Evolutionary conservation across 2,113 vertebrate genomes (phyloP), one percentile per base, ranked within the genome.

Genomic region (Centropus bengalensis): DNA sequence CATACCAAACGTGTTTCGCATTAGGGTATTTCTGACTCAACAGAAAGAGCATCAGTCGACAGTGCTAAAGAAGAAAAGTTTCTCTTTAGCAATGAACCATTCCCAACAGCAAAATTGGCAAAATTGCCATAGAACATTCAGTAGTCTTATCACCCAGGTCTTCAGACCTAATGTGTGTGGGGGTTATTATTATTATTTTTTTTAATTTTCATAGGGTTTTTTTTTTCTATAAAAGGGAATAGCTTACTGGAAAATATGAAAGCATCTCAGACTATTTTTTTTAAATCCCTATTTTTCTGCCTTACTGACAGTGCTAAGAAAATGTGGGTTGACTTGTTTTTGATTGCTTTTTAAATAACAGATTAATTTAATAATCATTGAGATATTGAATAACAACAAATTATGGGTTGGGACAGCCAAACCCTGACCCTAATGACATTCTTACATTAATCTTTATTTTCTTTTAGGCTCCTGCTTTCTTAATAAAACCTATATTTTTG

Each of bases 341-440:
- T 70, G 88, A 96, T 96, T 96, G 94, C 94, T 96, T 96, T 97
- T 98, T 96, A 96, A 98, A 93, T 98, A 97, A 96, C 96, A 97
- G 97, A 98, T 98, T 98, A 98, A 98, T 98, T 97, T 98, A 98
- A 98, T 98, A 98, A 98, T 98, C 88, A 55, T 82, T 96, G 90
- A 92, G 88, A 93, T 98, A 98, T 97, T 94, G 97, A 96, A 98
- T 98, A 94, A 96, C 97, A 89, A 98, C 45, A 98, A 97, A 98
- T 97, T 97, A 98, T 93, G 88, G 97, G 81, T 86, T 94, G 74
- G 55, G 32, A 55, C 51, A 82, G 97, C 98, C 98, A 98, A 98
- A 95, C 96, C 92, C 94, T 96, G 97, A 97, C 98, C 97, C 95
- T 97, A 98, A 98, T 97, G 96, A 97, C 97, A 98, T 98, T 98